phyloP scores from a whole-genome alignment of 2,888 invertebrate species.

The Microctonus aethiopoides region DNA sequence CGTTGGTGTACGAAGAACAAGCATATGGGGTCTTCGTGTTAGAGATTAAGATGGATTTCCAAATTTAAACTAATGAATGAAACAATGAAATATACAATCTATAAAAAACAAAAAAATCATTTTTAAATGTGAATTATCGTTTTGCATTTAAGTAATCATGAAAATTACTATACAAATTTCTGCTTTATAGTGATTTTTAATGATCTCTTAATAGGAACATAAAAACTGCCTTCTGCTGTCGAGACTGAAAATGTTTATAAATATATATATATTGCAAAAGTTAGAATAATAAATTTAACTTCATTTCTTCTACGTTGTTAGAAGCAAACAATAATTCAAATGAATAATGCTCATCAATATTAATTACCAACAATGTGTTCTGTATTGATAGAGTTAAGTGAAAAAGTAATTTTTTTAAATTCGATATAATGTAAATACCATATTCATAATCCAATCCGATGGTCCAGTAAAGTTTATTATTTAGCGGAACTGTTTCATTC shows the following conservation, averaged over 20 bases:
- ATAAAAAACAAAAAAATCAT: conserved; percentile 6
- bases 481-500: neutral
- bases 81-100: neutral
- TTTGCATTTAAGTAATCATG: too few species aligned
- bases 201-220: too few species aligned
- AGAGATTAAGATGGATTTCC: conserved; percentile 72
- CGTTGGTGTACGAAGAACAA: conserved; percentile 86
- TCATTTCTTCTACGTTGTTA: neutral
- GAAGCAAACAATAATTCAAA: conserved; percentile 27
- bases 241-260: conserved; percentile 34
- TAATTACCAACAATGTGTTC: neutral
- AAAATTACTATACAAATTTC: too few species aligned
- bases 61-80: neutral
- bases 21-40: conserved; percentile 89
- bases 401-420: conserved; percentile 18
- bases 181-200: too few species aligned
- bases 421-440: conserved; percentile 16
- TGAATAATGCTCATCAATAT: conserved; percentile 1
- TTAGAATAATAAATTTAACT: conserved; percentile 22
- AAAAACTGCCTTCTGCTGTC: conserved; percentile 26
- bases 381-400: neutral
- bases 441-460: conserved; percentile 26
- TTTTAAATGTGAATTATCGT: conserved; percentile 1
- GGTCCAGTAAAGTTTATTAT: neutral
- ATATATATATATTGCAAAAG: too few species aligned